phyloP scores from a whole-genome alignment of 2,888 invertebrate species.

The Chaitophorus viminalis region DNA sequence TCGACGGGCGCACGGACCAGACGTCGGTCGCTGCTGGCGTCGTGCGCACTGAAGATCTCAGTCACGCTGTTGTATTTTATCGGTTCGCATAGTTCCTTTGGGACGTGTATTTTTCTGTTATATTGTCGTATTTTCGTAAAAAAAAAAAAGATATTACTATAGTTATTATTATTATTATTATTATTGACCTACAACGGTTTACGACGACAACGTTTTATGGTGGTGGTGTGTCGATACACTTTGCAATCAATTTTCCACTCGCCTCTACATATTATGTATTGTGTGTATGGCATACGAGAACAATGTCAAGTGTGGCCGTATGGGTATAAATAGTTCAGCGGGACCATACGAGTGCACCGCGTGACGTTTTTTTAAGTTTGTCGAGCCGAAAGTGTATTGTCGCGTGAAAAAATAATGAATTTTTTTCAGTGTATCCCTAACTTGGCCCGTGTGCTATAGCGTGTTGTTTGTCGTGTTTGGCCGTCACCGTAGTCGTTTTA shows the following conservation, averaged over 20 bases:
- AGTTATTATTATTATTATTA: not conserved
- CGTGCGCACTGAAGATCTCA: slow-evolving; percentile 20
- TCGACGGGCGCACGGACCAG: slow-evolving; percentile 10
- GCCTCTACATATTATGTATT: not conserved
- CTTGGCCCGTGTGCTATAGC: no score
- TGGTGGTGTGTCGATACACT: not conserved
- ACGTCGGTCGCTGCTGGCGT: slow-evolving; percentile 23
- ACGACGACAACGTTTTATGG: not conserved
- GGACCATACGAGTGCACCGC: not conserved
- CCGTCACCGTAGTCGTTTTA: no score
- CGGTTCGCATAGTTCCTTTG: slow-evolving; percentile 36
- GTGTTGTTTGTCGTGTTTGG: no score
- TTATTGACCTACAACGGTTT: not conserved
- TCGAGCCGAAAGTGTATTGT: not conserved
- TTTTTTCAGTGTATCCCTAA: not conserved
- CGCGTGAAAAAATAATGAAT: not conserved
- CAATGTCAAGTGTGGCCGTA: not conserved
- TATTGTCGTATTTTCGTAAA: not conserved
- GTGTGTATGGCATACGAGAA: not conserved
- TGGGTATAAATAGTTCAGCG: not conserved
- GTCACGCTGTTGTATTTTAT: slow-evolving; percentile 38
- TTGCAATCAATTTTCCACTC: not conserved
- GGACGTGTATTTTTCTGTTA: not conserved
- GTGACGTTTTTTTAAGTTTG: not conserved
- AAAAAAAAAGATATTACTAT: not conserved